Evolutionary conservation across 2,888 invertebrate species (phyloP).

Genomic region (Latrodectus hesperus): DNA sequence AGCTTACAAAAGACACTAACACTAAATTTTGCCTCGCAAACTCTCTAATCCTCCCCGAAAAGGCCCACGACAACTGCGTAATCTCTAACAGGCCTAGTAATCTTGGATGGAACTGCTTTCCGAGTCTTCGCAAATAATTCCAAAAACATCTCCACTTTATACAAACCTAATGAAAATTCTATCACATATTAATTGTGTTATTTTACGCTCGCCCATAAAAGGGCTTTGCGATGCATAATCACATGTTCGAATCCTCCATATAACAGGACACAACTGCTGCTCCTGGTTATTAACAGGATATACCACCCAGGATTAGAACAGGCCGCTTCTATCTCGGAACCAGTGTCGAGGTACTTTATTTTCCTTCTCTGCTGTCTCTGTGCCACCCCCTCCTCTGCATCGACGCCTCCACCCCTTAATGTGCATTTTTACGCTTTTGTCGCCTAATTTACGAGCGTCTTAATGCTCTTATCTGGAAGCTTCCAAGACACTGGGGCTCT

Average conservation of each 20-base stretch:
- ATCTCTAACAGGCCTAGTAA: too few species aligned
- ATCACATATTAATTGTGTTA: neutral
- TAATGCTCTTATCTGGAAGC: constrained; percentile 48
- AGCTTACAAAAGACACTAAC: too few species aligned
- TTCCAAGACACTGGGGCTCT: constrained; percentile 34
- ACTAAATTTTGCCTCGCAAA: too few species aligned
- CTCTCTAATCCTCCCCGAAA: too few species aligned
- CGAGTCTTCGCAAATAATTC: too few species aligned
- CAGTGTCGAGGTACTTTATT: constrained; percentile 38
- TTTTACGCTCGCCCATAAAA: constrained; percentile 2
- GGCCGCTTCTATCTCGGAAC: constrained; percentile 29
- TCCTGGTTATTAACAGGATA: constrained; percentile 33
- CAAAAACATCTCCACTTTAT: too few species aligned
- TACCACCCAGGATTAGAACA: constrained; percentile 40
- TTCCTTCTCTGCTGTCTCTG: constrained; percentile 13
- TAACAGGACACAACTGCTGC: neutral
- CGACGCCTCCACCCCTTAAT: constrained; percentile 1
- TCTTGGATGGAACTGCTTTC: too few species aligned
- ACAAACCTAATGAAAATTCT: neutral
- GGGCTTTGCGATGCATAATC: neutral
- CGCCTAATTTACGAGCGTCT: constrained; percentile 58
- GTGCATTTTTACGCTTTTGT: constrained; percentile 62
- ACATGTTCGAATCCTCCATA: neutral
- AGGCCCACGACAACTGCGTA: too few species aligned
- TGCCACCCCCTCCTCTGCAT: constrained; percentile 7